Percentiles rank a stretch among this genome's conserved stretches.
Evolutionary conservation across 2,797 vertebrate species (phyloP).

Genomic region (Neopelma chrysocephalum): DNA sequence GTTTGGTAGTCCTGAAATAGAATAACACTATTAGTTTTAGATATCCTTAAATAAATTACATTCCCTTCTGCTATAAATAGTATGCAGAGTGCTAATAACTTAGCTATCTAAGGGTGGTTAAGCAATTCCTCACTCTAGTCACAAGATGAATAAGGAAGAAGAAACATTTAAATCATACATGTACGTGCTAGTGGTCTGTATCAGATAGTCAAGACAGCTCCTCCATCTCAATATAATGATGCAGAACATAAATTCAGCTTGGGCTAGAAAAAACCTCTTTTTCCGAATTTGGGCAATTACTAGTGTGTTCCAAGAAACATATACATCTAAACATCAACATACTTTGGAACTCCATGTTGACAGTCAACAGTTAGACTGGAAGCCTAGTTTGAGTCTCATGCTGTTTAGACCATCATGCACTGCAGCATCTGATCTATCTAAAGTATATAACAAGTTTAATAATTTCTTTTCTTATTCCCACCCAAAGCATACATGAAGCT

Average conservation of each 20-base stretch:
- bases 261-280: neutral
- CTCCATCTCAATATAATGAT: neutral
- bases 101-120: neutral
- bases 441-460: neutral
- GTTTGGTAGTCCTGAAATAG: slow-evolving; percentile 92
- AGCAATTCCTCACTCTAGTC: neutral
- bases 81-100: neutral
- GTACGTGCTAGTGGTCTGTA: neutral
- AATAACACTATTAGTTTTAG: neutral
- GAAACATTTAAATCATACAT: neutral
- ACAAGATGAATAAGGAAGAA: neutral
- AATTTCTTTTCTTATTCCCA: neutral
- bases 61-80: neutral
- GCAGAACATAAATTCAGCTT: neutral
- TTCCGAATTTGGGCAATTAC: neutral
- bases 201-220: neutral
- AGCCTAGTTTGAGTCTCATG: neutral
- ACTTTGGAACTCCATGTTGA: neutral
- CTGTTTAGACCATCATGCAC: neutral
- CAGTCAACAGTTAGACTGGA: neutral
- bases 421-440: neutral
- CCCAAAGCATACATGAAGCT: neutral
- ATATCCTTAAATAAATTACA: neutral
- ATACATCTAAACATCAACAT: neutral
- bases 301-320: neutral